Evolutionary conservation across 2,888 invertebrate genomes (phyloP), one percentile per base, ranked within the genome.

Genomic region (Dastarcus helophoroides): DNA sequence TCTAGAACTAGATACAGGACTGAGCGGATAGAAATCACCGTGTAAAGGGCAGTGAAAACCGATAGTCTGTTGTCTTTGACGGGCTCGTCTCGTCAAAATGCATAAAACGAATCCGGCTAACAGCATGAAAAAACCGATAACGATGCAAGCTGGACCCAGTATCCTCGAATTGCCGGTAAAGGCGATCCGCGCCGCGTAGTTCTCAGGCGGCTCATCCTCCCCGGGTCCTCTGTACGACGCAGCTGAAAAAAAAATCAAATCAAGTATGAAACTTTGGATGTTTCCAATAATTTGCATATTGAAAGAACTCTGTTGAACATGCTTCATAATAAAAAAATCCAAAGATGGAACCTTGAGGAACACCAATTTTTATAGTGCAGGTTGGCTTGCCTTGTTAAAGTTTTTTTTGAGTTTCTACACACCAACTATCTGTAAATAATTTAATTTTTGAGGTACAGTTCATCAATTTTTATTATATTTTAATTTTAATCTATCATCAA

Each of bases 1-100:
- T 45, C 50, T 56, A 33, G 56, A 57, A 46, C 58, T 57, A 35
- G 67, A 72, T 36, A 74, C 70, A 13, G 79, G 77, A 53, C 77
- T 78, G 21, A 79, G 62, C 3, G 80, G 80, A 53, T 79, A 81
- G 59, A 81, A 81, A 60, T 80, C 80, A 4, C 81, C 81, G 46
- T 80, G 80, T 25, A 81, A 67, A 14, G 80, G 80, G 56, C 81
- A 81, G 58, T 79, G 79, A 63, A 79, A 81, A 32, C 79, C 79
- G 37, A 80, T 67, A 24, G 79, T 67, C 32, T 78, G 71, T 47
- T 78, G 76, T 21, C 74, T 65, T 30, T 70, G 66, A 40, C 77
- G 68, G 2, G 79, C 79, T 15, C 79, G 64, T 29, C 76, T 65
- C 54, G 77, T 77, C 42, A 80, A 56, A 47, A 74, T 66, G 58